Evolutionary conservation across 2,113 vertebrate genomes (phyloP).

Genomic region (Apodemus speciosus): DNA sequence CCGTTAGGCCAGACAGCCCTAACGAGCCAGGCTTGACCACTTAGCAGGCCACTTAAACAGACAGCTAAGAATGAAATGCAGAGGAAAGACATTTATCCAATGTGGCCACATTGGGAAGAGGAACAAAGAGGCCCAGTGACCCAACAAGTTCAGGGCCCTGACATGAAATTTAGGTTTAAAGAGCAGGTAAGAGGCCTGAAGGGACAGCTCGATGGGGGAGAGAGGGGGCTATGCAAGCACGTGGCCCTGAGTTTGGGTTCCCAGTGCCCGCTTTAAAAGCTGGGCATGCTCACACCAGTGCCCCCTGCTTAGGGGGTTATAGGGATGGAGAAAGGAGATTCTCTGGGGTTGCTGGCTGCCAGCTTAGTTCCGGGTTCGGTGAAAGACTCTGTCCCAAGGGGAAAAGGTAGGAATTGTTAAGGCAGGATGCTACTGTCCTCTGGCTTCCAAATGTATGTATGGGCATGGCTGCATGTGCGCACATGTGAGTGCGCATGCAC

Average conservation of each 20-base stretch:
- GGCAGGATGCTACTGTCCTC: background rate
- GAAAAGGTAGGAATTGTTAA: background rate
- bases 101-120: background rate
- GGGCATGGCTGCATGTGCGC: background rate
- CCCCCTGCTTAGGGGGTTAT: background rate
- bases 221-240: background rate
- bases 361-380: background rate
- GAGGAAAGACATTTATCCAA: background rate
- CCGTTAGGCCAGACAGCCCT: background rate
- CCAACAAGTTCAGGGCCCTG: background rate
- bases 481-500: no score
- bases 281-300: background rate
- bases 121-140: background rate
- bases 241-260: background rate
- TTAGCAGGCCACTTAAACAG: background rate
- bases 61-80: background rate
- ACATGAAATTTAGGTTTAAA: background rate
- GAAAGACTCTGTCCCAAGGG: background rate
- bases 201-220: background rate
- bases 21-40: background rate
- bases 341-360: background rate
- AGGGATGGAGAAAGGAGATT: background rate
- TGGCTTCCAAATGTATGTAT: background rate
- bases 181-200: background rate
- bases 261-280: background rate